Evolutionary conservation across 2,113 vertebrate species (phyloP).

Genomic region (Columba livia): DNA sequence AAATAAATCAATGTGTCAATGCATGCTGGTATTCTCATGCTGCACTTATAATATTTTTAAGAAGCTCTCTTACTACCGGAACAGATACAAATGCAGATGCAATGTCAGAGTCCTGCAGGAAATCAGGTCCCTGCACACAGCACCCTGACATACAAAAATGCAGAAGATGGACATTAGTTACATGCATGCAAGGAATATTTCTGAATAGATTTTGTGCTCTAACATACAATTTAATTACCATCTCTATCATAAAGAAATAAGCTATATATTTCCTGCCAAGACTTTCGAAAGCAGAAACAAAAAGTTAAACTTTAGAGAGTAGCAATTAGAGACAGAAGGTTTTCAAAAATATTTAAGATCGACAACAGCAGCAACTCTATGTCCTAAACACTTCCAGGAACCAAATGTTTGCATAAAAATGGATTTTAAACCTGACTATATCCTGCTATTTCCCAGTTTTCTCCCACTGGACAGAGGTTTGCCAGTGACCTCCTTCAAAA

Average conservation of each 20-base stretch:
- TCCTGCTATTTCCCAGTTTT: neutral
- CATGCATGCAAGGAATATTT: neutral
- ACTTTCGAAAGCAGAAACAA: neutral
- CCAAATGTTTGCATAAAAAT: neutral
- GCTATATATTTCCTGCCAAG: neutral
- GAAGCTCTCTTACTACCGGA: neutral
- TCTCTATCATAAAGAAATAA: neutral
- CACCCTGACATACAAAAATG: neutral
- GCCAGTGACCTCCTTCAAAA: neutral
- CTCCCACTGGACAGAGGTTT: neutral
- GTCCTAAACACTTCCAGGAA: neutral
- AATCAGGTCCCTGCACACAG: fast-evolving
- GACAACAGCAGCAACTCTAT: neutral
- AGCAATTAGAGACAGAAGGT: neutral
- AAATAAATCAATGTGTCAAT: neutral
- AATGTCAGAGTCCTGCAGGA: neutral
- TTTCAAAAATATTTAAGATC: conserved; percentile 15
- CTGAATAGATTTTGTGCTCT: neutral
- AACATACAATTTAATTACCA: neutral
- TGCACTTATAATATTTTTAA: neutral
- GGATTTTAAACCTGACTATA: neutral
- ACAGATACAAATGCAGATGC: neutral
- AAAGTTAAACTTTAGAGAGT: neutral
- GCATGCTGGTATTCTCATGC: neutral
- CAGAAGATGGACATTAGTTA: neutral